Conservation (phyloP, 2,113 vertebrate species). For the Tylochromis polylepis region DNA sequence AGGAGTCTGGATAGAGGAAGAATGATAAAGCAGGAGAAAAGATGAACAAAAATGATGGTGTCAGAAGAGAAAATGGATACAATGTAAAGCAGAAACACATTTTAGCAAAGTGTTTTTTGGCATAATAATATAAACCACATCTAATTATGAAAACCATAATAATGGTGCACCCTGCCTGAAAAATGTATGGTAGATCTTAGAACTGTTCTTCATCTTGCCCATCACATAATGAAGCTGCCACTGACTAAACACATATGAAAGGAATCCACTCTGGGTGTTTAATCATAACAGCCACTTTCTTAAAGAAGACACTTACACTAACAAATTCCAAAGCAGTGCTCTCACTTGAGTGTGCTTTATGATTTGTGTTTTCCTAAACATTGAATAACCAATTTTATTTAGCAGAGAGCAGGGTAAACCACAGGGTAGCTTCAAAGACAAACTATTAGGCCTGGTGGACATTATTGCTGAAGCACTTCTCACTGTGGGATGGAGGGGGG, state of each 20-base stretch:
- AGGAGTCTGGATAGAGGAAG: neutral
- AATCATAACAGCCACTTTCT: slow-evolving; percentile 42
- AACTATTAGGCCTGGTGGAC: neutral
- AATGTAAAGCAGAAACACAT: neutral
- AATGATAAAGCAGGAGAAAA: neutral
- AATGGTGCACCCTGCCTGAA: neutral
- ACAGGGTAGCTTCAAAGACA: neutral
- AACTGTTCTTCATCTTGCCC: slow-evolving; percentile 26
- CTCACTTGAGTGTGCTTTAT: neutral
- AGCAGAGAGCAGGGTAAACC: neutral
- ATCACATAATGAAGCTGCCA: slow-evolving; percentile 50
- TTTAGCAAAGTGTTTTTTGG: neutral
- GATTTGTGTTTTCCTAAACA: neutral
- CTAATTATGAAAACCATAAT: neutral
- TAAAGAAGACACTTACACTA: slow-evolving; percentile 33
- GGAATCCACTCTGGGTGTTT: slow-evolving; percentile 35
- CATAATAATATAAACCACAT: neutral
- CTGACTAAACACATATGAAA: slow-evolving; percentile 51
- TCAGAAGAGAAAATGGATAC: neutral
- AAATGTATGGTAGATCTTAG: slow-evolving; percentile 5
- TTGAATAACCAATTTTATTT: neutral
- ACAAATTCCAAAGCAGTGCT: neutral
- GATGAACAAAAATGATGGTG: neutral
- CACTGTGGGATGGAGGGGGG: neutral
- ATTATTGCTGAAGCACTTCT: neutral